Base-by-base conservation (phyloP, 2,888 invertebrate species). In the Leptinotarsa rubiginosa region DNA sequence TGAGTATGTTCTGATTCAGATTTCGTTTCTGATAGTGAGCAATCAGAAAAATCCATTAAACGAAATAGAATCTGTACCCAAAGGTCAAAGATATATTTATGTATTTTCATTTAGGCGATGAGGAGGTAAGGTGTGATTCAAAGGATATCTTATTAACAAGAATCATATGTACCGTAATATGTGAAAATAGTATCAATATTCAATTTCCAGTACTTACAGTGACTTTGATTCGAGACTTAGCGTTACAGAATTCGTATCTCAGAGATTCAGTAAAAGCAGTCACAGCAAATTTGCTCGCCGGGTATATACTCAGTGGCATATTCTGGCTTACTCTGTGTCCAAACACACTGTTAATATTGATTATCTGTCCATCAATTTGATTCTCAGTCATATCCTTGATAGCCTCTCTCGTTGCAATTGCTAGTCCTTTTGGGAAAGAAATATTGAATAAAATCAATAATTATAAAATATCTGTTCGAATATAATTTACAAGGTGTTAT, bases 271-370 rank as follows among this genome's bases (percentile, higher is more conserved):
- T 79, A 25, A 81, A 64, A 12, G 81, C 81, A 5, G 77, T 79
- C 5, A 82, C 78, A 1, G 80, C 81, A 65, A 72, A 67, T 73
- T 83, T 82, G 2, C 78, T 75, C 12, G 82, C 77, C 12, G 82
- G 78, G 75, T 79, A 81, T 18, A 78, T 65, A 68, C 81, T 83
- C 25, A 79, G 56, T 22, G 78, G 77, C 22, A 74, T 25, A 4
- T 70, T 70, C 15, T 47, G 15, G 4, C 79, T 74, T n/a, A 81
- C 65, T 47, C 56, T 66, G 64, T 84, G 83, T 4, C 84, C 83
- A 7, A 74, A 65, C 1, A 81, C 75, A 73, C 83, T 83, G 74
- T 81, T 82, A 1, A 84, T 78, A 64, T 84, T 79, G 12, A 84
- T 71, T 62, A 84, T 81, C 66, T 84, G 80, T 10, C 82, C 82